A percentile compares a stretch with the other conserved stretches of the same genome.
phyloP scores from a whole-genome alignment of 2,888 invertebrate genomes.

The Sicus ferrugineus region DNA sequence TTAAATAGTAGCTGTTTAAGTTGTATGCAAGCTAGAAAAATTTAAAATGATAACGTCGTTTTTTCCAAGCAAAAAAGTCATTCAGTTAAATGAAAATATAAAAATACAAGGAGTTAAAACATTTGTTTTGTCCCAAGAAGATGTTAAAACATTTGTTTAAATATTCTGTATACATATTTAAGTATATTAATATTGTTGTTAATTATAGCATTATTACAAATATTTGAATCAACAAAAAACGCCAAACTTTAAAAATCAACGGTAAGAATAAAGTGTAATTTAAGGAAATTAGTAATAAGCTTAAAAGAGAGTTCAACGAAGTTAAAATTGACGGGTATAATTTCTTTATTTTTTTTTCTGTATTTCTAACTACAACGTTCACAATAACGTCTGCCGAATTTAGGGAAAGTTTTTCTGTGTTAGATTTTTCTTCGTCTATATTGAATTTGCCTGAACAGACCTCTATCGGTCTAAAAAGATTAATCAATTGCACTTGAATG shows the following conservation, averaged over 20 bases:
- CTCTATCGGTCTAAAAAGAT: no score
- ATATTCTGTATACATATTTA: constrained; percentile 1
- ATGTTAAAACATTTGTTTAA: neutral
- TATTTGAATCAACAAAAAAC: neutral
- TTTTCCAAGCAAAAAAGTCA: constrained; percentile 20
- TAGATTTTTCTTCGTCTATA: no score
- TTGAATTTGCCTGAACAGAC: no score
- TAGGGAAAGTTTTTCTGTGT: no score
- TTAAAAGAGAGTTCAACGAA: neutral
- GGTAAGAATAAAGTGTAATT: no score
- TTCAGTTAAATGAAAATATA: neutral
- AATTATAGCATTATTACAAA: neutral
- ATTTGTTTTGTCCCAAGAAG: neutral
- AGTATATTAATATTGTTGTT: neutral
- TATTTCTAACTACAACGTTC: no score
- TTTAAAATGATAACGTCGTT: constrained; percentile 15
- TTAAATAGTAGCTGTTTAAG: constrained; percentile 11
- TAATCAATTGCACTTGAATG: no score
- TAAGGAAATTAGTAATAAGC: neutral
- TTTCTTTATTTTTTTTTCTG: no score
- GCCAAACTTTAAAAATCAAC: neutral
- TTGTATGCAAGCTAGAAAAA: constrained; percentile 12
- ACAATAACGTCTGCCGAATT: no score
- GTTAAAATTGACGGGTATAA: no score
- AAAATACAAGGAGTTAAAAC: no score